Evolutionary conservation across 2,113 vertebrate genomes (phyloP).

Genomic region (Triplophysa dalaica): DNA sequence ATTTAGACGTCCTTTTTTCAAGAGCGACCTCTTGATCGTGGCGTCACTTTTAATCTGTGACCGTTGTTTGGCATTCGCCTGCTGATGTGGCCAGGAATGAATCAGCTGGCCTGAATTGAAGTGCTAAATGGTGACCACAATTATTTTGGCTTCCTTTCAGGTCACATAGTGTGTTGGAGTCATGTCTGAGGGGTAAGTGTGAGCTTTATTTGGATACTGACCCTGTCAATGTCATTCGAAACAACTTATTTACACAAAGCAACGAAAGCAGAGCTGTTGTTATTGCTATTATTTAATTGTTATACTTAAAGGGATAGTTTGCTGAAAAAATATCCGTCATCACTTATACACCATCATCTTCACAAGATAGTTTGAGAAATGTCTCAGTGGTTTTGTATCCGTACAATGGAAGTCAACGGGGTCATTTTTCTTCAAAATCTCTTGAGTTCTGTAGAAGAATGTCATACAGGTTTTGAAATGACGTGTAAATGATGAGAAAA

Average conservation of each 20-base stretch:
- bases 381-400: too few relatives aligned
- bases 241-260: conserved; percentile 44
- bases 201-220: conserved; percentile 34
- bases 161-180: conserved; percentile 52
- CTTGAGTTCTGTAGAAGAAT: too few relatives aligned
- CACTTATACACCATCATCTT: too few relatives aligned
- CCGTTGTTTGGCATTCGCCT: conserved; percentile 43
- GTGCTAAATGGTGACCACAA: conserved; percentile 52
- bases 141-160: conserved; percentile 48
- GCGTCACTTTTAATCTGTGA: conserved; percentile 33
- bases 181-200: conserved; percentile 60
- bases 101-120: conserved; percentile 24
- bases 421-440: too few relatives aligned
- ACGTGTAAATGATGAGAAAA: too few relatives aligned
- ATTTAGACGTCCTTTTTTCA: not conserved
- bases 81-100: conserved; percentile 23
- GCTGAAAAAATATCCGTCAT: too few relatives aligned
- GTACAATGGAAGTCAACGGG: too few relatives aligned
- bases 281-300: too few relatives aligned
- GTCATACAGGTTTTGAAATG: too few relatives aligned
- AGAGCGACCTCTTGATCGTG: conserved; percentile 32
- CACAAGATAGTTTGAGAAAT: too few relatives aligned
- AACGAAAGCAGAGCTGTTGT: not conserved
- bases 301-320: too few relatives aligned
- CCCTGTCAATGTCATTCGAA: conserved; percentile 54